A percentile compares a stretch with the other conserved stretches of the same genome.
Evolutionary conservation across 2,888 invertebrate genomes (phyloP).

Genomic region (Falcaria lacertinaria): DNA sequence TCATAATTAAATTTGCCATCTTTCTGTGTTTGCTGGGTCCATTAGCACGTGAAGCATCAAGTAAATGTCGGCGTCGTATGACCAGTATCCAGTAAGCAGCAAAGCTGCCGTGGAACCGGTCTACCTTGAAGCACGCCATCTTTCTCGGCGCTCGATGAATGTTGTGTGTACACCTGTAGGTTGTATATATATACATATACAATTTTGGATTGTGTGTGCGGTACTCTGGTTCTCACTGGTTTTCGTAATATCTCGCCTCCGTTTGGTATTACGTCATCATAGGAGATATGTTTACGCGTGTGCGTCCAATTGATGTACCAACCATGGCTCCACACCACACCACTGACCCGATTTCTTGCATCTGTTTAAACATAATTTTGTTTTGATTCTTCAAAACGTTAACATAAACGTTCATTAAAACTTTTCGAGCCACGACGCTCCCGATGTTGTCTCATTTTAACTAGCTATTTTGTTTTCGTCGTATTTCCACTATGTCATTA

Average conservation of each 20-base stretch:
- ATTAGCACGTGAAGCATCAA: conserved; percentile 33
- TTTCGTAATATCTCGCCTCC: conserved; percentile 58
- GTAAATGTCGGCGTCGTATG: conserved; percentile 39
- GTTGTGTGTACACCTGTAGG: conserved; percentile 37
- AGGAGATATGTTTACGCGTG: conserved; percentile 59
- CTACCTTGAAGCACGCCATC: conserved; percentile 59
- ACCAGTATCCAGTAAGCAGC: conserved; percentile 34
- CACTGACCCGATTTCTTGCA: conserved; percentile 67
- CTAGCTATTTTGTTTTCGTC: conserved; percentile 17
- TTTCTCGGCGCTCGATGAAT: conserved; percentile 40
- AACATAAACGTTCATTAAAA: too few species aligned
- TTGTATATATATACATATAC: too few species aligned
- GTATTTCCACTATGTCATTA: conserved; percentile 28
- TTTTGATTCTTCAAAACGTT: conserved; percentile 31
- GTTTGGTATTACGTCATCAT: conserved; percentile 53
- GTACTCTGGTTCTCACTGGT: conserved; percentile 31
- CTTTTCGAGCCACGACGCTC: conserved; percentile 1
- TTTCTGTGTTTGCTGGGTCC: conserved; percentile 8
- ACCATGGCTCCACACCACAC: conserved; percentile 48
- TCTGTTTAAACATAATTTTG: conserved; percentile 57
- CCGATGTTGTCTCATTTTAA: conserved; percentile 1
- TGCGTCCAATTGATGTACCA: conserved; percentile 54
- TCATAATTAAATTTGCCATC: not conserved
- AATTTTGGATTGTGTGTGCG: conserved; percentile 41
- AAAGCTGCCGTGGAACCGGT: conserved; percentile 44